phyloP scores from a whole-genome alignment of 1,140 invertebrate species.

The Saccostrea cuccullata region DNA sequence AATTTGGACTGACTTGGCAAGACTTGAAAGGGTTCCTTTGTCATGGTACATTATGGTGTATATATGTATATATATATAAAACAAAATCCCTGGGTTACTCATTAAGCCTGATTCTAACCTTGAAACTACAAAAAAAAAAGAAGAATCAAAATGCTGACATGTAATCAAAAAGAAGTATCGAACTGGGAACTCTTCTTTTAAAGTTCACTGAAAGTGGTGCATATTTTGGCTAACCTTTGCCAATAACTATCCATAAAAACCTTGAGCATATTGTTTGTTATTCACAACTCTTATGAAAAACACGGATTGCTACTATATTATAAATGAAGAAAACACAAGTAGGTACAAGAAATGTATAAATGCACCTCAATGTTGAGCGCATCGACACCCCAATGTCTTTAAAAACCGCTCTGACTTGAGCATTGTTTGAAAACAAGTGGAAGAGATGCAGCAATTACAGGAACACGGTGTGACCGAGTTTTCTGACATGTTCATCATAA shows the following conservation, averaged over 20 bases:
- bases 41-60: no score
- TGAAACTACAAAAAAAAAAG: no score
- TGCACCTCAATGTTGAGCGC: not conserved
- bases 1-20: not conserved
- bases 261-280: not conserved
- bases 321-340: not conserved
- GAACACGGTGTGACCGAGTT: not conserved
- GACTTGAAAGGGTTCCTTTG: not conserved
- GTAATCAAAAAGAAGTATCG: no score
- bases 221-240: no score
- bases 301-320: not conserved
- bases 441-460: not conserved
- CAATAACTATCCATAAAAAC: no score
- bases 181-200: no score
- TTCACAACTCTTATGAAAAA: not conserved
- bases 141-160: no score
- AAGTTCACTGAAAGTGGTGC: no score
- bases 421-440: not conserved
- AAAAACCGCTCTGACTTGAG: not conserved
- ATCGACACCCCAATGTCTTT: not conserved
- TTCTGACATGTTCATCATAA: not conserved
- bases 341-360: not conserved
- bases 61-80: no score
- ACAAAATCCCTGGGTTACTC: no score
- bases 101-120: no score